Conservation (phyloP, 2,797 vertebrate species). For the Momotus momota region DNA sequence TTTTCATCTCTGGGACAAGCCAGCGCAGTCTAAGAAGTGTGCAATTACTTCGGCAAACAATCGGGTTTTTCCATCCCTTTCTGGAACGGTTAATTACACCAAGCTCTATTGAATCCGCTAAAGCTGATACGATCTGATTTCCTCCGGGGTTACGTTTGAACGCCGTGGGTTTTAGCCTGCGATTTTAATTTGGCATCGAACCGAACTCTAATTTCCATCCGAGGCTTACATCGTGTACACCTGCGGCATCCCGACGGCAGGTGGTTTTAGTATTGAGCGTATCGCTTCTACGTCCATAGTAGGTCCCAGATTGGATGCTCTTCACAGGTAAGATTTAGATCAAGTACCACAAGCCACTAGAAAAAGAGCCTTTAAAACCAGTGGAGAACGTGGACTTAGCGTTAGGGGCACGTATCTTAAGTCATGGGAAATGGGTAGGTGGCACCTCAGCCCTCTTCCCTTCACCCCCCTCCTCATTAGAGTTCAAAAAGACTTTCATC, state of each 20-base stretch:
- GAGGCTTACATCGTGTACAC: background rate
- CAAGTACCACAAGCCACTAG: background rate
- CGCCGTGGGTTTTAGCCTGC: accelerated
- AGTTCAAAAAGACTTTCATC: background rate
- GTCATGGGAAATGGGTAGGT: background rate
- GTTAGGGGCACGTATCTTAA: background rate
- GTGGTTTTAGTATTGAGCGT: background rate
- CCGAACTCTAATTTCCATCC: background rate
- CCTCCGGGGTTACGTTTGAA: background rate
- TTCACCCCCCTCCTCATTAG: background rate
- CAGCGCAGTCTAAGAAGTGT: background rate
- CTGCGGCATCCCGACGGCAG: background rate
- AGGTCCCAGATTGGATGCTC: background rate
- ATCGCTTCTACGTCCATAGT: background rate
- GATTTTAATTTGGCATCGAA: background rate
- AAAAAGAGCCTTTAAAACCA: background rate
- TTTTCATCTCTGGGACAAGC: background rate
- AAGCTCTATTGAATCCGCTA: background rate
- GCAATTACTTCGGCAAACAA: background rate
- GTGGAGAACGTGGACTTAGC: accelerated
- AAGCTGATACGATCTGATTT: background rate
- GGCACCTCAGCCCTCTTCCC: background rate
- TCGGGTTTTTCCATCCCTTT: background rate
- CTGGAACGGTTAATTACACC: background rate
- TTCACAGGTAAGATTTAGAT: background rate